Evolutionary conservation across 2,888 invertebrate genomes (phyloP).

Genomic region (Lithophane leautieri): DNA sequence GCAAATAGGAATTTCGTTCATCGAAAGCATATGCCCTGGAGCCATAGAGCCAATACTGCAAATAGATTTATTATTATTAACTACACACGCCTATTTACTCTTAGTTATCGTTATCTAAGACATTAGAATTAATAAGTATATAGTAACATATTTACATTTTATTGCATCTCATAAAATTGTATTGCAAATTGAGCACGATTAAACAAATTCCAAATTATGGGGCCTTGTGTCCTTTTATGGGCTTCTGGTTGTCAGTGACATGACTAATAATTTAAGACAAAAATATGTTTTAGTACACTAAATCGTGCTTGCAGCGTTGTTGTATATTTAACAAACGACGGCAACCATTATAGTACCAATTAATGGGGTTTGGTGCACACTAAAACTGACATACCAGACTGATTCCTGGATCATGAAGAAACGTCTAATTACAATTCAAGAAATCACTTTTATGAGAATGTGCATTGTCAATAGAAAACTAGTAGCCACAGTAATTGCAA

Average conservation of each 20-base stretch:
- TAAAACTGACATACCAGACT: not conserved
- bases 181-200: constrained; percentile 22
- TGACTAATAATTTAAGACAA: constrained; percentile 15
- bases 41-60: constrained; percentile 10
- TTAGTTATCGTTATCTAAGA: constrained; percentile 29
- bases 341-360: not conserved
- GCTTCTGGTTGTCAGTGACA: not conserved
- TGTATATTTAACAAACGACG: not conserved
- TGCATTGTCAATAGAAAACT: not conserved
- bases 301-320: constrained; percentile 1
- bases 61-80: constrained; percentile 40
- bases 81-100: constrained; percentile 22
- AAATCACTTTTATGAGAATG: not conserved
- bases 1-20: constrained; percentile 14
- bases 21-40: constrained; percentile 13
- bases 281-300: not conserved
- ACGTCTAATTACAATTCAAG: not conserved
- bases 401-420: not conserved
- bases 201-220: constrained; percentile 19
- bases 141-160: constrained; percentile 31
- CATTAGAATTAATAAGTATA: constrained; percentile 23
- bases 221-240: constrained; percentile 30
- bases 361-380: not conserved
- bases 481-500: not conserved
- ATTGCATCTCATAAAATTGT: constrained; percentile 34